Conservation (phyloP, 2,113 vertebrate genomes). For the Ariopsis seemanni region DNA sequence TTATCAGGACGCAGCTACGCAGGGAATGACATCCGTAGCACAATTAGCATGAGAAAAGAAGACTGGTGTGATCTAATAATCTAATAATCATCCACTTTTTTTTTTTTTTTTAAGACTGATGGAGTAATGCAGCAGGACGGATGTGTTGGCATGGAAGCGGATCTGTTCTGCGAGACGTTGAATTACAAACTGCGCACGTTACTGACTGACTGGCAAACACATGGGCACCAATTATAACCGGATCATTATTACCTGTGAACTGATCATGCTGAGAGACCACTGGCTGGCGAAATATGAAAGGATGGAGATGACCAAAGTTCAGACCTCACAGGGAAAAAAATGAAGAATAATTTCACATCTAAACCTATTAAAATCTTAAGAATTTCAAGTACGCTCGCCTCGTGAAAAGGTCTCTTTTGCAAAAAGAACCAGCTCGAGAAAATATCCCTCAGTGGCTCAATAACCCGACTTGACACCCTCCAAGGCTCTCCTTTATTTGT, state of each 20-base stretch:
- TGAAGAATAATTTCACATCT: neutral
- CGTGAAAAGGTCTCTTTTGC: neutral
- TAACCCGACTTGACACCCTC: neutral
- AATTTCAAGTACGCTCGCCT: neutral
- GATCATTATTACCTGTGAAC: neutral
- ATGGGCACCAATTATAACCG: neutral
- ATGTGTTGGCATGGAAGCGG: neutral
- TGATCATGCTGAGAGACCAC: neutral
- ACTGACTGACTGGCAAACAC: neutral
- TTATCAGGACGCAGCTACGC: conserved; percentile 7
- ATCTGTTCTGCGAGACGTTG: neutral
- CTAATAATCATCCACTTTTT: neutral
- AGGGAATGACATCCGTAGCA: neutral
- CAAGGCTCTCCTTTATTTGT: neutral
- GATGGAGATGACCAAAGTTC: neutral
- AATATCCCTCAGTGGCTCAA: neutral
- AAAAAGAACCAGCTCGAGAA: neutral
- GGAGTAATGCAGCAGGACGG: neutral
- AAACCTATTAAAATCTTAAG: conserved; percentile 6
- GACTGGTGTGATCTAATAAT: neutral
- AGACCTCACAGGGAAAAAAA: neutral
- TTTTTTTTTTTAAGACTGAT: neutral
- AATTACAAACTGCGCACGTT: neutral
- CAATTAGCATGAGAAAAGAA: neutral
- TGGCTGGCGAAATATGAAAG: neutral